Percentiles rank a stretch among this genome's conserved stretches.
Conservation (phyloP, 2,797 vertebrate genomes). For the Trichosurus vulpecula region DNA sequence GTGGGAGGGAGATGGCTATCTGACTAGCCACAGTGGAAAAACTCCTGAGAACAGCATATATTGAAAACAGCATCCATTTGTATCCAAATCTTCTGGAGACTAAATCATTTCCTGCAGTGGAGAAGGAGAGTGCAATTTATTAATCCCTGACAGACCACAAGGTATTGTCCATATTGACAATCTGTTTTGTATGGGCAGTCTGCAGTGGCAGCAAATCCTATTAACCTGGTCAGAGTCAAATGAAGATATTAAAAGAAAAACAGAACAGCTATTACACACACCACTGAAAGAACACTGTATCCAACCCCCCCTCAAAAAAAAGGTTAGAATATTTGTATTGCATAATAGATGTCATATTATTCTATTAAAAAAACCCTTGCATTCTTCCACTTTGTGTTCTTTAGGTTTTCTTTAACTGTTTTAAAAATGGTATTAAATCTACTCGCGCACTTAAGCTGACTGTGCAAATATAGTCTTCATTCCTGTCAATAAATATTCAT, state of each 20-base stretch:
- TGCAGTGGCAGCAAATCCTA: constrained; percentile 73
- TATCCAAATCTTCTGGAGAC: constrained; percentile 71
- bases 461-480: constrained; percentile 60
- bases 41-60: not conserved
- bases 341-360: constrained; percentile 50
- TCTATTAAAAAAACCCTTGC: constrained; percentile 54
- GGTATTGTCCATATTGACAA: constrained; percentile 71
- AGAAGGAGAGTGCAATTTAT: constrained; percentile 66
- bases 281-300: constrained; percentile 52
- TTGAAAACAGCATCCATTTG: not conserved
- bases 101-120: constrained; percentile 76
- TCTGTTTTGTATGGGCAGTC: constrained; percentile 63
- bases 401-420: constrained; percentile 4
- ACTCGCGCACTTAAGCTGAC: constrained; percentile 61
- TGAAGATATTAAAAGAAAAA: constrained; percentile 72
- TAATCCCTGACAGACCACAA: constrained; percentile 72
- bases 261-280: constrained; percentile 55
- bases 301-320: not conserved
- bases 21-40: not conserved
- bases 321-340: constrained; percentile 54
- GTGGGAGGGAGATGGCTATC: not conserved
- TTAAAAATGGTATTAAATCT: constrained; percentile 64
- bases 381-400: constrained; percentile 47
- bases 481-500: constrained; percentile 76
- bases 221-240: constrained; percentile 81